phyloP scores from a whole-genome alignment of 2,797 vertebrate genomes.

The Alauda arvensis region DNA sequence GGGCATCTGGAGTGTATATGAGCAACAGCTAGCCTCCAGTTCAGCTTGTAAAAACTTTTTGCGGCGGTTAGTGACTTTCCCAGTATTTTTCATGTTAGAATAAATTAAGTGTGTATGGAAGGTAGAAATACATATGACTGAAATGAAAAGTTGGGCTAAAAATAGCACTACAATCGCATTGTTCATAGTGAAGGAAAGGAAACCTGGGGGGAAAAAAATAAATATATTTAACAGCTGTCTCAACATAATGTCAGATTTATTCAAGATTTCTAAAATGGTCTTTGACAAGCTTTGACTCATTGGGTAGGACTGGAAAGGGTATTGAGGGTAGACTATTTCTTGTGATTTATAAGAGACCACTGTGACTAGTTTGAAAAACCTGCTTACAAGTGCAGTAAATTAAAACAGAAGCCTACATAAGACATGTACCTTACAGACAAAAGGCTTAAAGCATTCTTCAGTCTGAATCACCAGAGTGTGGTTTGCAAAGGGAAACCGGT shows the following conservation, averaged over 20 bases:
- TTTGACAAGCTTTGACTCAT: slow-evolving; percentile 55
- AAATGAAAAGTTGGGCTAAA: slow-evolving; percentile 58
- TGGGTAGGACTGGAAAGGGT: slow-evolving; percentile 24
- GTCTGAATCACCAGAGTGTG: slow-evolving; percentile 35
- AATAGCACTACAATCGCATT: slow-evolving; percentile 50
- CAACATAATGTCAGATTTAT: slow-evolving; percentile 64
- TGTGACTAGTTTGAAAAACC: slow-evolving; percentile 55
- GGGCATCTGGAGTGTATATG: slow-evolving; percentile 21
- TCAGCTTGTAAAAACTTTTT: slow-evolving; percentile 45
- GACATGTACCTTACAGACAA: slow-evolving; percentile 42
- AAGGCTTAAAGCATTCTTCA: slow-evolving; percentile 42
- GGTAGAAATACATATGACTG: slow-evolving; percentile 27
- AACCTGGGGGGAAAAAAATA: slow-evolving; percentile 9
- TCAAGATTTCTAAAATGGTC: slow-evolving; percentile 60
- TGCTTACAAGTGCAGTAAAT: slow-evolving; percentile 49
- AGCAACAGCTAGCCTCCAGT: slow-evolving; percentile 4
- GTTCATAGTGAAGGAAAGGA: slow-evolving; percentile 44
- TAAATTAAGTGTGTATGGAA: slow-evolving; percentile 50
- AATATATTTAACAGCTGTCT: slow-evolving; percentile 65
- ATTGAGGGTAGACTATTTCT: slow-evolving; percentile 41
- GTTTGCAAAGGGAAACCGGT: background rate
- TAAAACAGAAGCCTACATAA: slow-evolving; percentile 56
- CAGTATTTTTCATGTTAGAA: slow-evolving; percentile 43
- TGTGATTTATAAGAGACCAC: slow-evolving; percentile 56
- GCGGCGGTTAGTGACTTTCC: background rate